Conservation (phyloP, 2,113 vertebrate species). For the Sapajus apella region DNA sequence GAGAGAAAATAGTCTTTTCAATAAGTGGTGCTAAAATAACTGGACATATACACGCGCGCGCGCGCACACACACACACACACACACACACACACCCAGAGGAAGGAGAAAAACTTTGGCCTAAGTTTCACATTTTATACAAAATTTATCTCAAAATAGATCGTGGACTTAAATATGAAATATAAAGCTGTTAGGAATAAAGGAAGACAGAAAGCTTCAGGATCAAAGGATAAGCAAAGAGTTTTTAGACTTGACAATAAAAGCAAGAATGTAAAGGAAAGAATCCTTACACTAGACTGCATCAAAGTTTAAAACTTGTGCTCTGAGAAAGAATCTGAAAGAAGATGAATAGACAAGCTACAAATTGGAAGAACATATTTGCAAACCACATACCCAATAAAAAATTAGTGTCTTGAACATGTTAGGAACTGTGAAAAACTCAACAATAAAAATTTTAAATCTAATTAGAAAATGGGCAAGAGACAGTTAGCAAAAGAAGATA, state of each 20-base stretch:
- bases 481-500: background rate
- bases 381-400: background rate
- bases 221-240: background rate
- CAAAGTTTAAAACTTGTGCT: background rate
- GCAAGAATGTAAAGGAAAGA: background rate
- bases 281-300: background rate
- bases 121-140: background rate
- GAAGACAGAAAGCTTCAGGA: background rate
- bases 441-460: background rate
- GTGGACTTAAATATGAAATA: background rate
- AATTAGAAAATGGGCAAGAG: background rate
- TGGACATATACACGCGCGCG: background rate
- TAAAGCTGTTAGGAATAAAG: background rate
- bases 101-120: background rate
- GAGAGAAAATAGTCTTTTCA: background rate
- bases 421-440: background rate
- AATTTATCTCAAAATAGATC: background rate
- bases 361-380: background rate
- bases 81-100: too few relatives aligned
- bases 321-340: background rate
- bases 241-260: background rate
- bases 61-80: accelerated
- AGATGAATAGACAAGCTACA: background rate
- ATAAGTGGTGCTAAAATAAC: background rate
- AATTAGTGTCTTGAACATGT: background rate